phyloP scores from a whole-genome alignment of 2,797 vertebrate genomes.

The Microctenopoma lineatum region DNA sequence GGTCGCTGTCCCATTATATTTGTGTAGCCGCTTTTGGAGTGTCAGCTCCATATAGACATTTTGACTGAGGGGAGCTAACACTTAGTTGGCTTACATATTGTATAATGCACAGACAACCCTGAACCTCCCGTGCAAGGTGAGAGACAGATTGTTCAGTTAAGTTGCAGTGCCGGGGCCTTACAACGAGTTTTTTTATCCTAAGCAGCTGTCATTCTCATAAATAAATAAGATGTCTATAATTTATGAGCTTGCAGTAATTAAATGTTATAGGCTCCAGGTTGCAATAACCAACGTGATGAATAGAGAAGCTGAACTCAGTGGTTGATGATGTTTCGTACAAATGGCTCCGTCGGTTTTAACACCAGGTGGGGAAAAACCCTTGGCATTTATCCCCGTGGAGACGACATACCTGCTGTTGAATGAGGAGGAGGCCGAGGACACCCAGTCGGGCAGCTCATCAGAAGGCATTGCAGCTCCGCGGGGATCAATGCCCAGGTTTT shows the following conservation, averaged over 20 bases:
- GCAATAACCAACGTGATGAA: not conserved
- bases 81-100: constrained; percentile 51
- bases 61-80: constrained; percentile 42
- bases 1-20: constrained; percentile 56
- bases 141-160: constrained; percentile 36
- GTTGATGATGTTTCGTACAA: constrained; percentile 23
- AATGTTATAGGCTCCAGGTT: constrained; percentile 12
- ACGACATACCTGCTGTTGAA: constrained; percentile 34
- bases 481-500: constrained; percentile 55
- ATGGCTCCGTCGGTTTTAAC: constrained; percentile 17
- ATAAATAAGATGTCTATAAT: constrained; percentile 8
- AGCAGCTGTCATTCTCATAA: constrained; percentile 15
- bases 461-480: constrained; percentile 44
- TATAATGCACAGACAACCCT: constrained; percentile 24
- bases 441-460: constrained; percentile 50
- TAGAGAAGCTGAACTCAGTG: constrained; percentile 16
- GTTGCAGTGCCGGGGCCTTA: not conserved
- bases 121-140: constrained; percentile 29
- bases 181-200: not conserved
- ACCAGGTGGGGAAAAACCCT: constrained; percentile 34
- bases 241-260: constrained; percentile 3
- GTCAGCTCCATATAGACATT: constrained; percentile 27
- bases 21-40: constrained; percentile 38
- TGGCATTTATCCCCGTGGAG: constrained; percentile 23
- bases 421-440: constrained; percentile 34